Conservation (phyloP, 2,888 invertebrate genomes). For the Bombylius discolor region DNA sequence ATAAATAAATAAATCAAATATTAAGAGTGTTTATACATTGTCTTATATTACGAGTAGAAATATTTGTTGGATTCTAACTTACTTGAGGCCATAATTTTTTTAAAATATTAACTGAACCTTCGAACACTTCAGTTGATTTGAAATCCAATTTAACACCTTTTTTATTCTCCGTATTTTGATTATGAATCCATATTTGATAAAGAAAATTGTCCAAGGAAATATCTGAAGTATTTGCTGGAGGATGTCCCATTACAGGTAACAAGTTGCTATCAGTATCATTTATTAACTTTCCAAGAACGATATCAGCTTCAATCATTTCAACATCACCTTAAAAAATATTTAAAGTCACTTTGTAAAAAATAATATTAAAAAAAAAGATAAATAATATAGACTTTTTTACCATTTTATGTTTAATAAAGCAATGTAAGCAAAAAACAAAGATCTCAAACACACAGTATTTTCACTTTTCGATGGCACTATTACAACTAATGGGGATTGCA, state of each 20-base stretch:
- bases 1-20: no score
- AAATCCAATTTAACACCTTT: constrained; percentile 85
- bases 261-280: constrained; percentile 38
- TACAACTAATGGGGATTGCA: no score
- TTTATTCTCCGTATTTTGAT: constrained; percentile 29
- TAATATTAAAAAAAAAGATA: no score
- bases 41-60: no score
- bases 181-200: constrained; percentile 40
- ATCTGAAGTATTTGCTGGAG: constrained; percentile 59
- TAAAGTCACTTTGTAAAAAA: no score
- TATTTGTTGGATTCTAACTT: constrained; percentile 10
- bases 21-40: no score
- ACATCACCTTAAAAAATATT: constrained; percentile 39
- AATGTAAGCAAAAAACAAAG: no score
- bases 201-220: constrained; percentile 63
- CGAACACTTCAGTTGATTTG: constrained; percentile 62
- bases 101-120: constrained; percentile 41
- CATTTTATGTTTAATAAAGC: no score
- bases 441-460: no score
- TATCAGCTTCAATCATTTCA: constrained; percentile 79
- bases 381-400: no score
- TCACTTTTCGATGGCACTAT: no score
- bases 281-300: constrained; percentile 50
- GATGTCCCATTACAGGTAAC: constrained; percentile 77
- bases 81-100: constrained; percentile 33